A percentile compares a stretch with the other conserved stretches of the same genome.
Conservation (phyloP, 2,797 vertebrate species). For the Manis javanica region DNA sequence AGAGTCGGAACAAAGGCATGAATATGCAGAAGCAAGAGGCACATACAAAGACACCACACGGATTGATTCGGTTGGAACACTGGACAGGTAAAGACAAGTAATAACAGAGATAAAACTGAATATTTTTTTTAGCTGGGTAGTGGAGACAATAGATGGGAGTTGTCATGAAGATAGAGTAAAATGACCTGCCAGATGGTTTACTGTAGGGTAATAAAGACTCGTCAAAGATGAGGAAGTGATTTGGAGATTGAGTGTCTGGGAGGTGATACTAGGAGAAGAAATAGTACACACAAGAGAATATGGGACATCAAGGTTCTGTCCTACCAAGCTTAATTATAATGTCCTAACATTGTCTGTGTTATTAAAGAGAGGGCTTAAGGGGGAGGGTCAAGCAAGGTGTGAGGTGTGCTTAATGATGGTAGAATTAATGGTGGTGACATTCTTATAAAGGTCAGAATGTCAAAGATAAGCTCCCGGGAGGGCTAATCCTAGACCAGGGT, state of each 20-base stretch:
- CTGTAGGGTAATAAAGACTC: not conserved
- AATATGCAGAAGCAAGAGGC: not conserved
- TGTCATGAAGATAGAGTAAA: not conserved
- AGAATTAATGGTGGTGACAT: not conserved
- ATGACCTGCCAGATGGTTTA: not conserved
- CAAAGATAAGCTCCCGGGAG: not conserved
- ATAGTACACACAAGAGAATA: not conserved
- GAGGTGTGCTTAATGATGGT: not conserved
- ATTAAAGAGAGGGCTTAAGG: not conserved
- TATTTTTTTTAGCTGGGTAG: not conserved
- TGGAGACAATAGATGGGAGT: not conserved
- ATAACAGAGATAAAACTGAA: not conserved
- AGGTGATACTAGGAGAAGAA: not conserved
- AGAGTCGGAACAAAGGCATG: not conserved
- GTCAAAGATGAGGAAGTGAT: conserved; percentile 18
- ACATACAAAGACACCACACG: not conserved
- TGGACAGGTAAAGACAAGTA: not conserved
- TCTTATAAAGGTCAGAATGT: not conserved
- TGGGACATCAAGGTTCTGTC: not conserved
- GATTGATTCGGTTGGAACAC: not conserved
- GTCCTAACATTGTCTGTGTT: not conserved
- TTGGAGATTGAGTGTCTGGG: not conserved
- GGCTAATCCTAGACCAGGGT: not conserved
- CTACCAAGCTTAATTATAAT: not conserved
- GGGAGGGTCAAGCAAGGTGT: not conserved